Evolutionary conservation across 1,140 invertebrate genomes (phyloP), one percentile per base, ranked within the genome.

Genomic region (Drosophila orosa): DNA sequence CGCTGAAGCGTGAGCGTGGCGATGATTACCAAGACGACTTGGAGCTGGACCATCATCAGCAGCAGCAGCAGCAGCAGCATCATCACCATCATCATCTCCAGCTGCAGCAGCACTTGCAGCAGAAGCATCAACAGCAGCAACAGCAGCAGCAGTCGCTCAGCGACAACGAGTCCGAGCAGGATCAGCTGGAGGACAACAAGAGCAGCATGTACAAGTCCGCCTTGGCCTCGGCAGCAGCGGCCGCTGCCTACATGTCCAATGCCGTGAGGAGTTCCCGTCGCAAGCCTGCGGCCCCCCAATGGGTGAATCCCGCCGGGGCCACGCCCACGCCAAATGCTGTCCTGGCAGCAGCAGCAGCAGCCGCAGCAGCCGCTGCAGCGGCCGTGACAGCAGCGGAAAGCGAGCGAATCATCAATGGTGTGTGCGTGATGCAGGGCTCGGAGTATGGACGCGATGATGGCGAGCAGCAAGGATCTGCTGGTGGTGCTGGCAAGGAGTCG

Each of bases 221-320:
- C 12, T 40, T 87, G 17, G 84, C 84, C 44, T 83, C 80, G 27
- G 80, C 79, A 0, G 80, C 80, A 1, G 81, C 82, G 0, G 82
- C 82, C 5, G 82, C 82, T 4, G 83, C 82, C 8, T 90, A 90
- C 40, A 81, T 90, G 80, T 84, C 74, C 58, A 92, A 84, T 66
- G 83, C 77, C 37, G 85, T 80, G 24, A 61, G 82, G 5, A 86
- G 82, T 52, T 92, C 77, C 8, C 92, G 98, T 63, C 94, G 98
- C 61, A 99, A 99, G 93, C 97, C 98, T 1, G 97, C 97, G 0
- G 97, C 97, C 29, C 98, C 98, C 1, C 98, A 99, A 92, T 98
- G 98, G 97, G 97, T 99, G 0, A 98, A 98, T 92, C 98, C 68
- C 0, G 68, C 68, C 97, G 3, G 67, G 29, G 9, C 50, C 15